phyloP scores from a whole-genome alignment of 2,113 vertebrate species.

The Amia ocellicauda region DNA sequence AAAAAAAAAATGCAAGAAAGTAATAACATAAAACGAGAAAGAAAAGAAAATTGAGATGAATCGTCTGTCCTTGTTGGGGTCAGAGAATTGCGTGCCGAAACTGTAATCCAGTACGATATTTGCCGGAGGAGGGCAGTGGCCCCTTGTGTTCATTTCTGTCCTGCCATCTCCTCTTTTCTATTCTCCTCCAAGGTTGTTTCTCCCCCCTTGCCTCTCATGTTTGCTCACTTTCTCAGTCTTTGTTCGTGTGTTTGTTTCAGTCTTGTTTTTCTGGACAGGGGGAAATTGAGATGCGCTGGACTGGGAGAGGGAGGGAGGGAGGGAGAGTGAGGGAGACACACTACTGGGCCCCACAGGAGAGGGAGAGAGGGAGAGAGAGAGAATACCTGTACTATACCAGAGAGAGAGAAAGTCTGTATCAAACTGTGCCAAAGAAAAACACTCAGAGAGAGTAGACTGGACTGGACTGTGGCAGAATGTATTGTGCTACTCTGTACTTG shows the following conservation, averaged over 20 bases:
- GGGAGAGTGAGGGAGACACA: background rate
- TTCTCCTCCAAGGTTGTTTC: background rate
- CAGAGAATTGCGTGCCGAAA: too few species aligned
- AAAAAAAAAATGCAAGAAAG: background rate
- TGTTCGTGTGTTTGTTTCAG: background rate
- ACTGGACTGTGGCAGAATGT: slow-evolving; percentile 64
- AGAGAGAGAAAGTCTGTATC: background rate
- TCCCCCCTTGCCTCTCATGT: background rate
- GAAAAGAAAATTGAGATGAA: slow-evolving; percentile 24
- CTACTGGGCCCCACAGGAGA: background rate
- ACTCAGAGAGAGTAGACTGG: slow-evolving; percentile 29
- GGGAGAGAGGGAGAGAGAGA: background rate
- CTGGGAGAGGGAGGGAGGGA: slow-evolving; percentile 3
- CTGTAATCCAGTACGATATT: slow-evolving; percentile 46
- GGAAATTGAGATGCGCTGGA: too few species aligned
- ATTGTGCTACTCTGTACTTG: slow-evolving; percentile 31
- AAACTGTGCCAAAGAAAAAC: slow-evolving; percentile 14
- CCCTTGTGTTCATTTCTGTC: too few species aligned
- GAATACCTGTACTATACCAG: background rate
- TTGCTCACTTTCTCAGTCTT: background rate
- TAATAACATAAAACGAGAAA: slow-evolving; percentile 15
- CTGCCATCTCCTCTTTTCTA: slow-evolving; percentile 32
- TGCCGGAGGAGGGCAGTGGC: too few species aligned
- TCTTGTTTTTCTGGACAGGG: too few species aligned
- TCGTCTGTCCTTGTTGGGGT: too few species aligned